Evolutionary conservation across 2,113 vertebrate species (phyloP).

Genomic region (Perca fluviatilis): DNA sequence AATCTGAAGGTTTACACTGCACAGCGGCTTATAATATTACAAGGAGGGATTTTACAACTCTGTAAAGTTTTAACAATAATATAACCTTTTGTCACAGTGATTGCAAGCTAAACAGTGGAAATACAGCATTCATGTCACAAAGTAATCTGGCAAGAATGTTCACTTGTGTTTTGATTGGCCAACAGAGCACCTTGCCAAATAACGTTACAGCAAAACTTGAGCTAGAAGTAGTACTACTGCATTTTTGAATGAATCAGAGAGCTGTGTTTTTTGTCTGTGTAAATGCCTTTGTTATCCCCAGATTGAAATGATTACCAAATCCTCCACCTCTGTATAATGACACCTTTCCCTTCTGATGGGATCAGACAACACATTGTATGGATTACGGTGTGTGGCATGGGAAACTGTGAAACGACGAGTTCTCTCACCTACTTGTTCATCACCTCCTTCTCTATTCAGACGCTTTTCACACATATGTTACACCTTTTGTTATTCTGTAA

Average conservation of each 20-base stretch:
- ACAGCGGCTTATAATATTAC: not conserved
- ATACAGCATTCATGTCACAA: not conserved
- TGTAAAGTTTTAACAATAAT: not conserved
- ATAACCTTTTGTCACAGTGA: not conserved
- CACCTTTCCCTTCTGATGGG: not conserved
- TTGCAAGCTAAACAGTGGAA: not conserved
- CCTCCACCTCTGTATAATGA: not conserved
- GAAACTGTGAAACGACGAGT: slow-evolving; percentile 4
- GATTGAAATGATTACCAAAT: not conserved
- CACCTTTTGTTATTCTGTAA: slow-evolving; percentile 13
- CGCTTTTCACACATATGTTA: slow-evolving; percentile 12
- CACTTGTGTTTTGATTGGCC: not conserved
- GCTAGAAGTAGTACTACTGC: no score
- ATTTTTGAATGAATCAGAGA: not conserved
- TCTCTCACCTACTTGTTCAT: slow-evolving; percentile 8
- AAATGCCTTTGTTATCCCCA: not conserved
- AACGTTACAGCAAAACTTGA: no score
- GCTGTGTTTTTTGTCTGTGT: not conserved
- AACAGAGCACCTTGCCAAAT: no score
- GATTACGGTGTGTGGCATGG: not conserved
- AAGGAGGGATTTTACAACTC: no score
- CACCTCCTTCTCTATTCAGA: slow-evolving; percentile 6
- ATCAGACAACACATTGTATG: not conserved
- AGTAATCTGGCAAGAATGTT: not conserved
- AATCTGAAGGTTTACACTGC: not conserved